Evolutionary conservation across 2,888 invertebrate species (phyloP).

Genomic region (Onchidella celtica): DNA sequence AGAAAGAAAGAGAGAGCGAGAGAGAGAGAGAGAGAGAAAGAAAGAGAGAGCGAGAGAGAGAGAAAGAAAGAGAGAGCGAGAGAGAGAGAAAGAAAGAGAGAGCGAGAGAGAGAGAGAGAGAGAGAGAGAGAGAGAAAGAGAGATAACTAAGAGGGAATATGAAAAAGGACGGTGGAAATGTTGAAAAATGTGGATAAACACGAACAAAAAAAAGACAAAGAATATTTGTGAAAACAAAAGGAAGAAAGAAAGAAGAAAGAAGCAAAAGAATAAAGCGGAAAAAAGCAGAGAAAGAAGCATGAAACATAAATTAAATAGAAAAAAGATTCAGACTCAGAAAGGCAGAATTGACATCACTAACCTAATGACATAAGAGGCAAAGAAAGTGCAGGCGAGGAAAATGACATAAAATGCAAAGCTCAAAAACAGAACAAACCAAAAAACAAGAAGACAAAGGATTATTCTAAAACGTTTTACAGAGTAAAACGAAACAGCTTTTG

Average conservation of each 20-base stretch:
- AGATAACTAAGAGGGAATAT: background rate
- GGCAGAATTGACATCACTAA: too few species aligned
- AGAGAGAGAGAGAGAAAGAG: conserved; percentile 12
- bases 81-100: background rate
- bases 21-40: background rate
- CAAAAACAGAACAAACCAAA: too few species aligned
- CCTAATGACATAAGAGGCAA: too few species aligned
- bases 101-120: background rate
- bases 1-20: background rate
- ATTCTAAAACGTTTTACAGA: too few species aligned
- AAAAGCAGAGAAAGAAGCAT: background rate
- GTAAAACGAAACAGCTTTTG: too few species aligned
- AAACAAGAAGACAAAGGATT: too few species aligned
- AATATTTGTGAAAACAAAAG: too few species aligned
- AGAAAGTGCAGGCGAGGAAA: conserved; percentile 4
- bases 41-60: background rate
- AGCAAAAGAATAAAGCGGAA: background rate
- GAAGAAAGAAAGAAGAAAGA: background rate
- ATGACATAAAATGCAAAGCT: too few species aligned
- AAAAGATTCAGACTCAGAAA: background rate
- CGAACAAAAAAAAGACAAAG: too few species aligned
- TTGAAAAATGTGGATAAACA: background rate
- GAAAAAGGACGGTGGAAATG: conserved; percentile 4
- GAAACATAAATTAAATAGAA: background rate
- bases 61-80: background rate